Evolutionary conservation across 2,113 vertebrate species (phyloP).

Genomic region (Cyanocitta stelleri): DNA sequence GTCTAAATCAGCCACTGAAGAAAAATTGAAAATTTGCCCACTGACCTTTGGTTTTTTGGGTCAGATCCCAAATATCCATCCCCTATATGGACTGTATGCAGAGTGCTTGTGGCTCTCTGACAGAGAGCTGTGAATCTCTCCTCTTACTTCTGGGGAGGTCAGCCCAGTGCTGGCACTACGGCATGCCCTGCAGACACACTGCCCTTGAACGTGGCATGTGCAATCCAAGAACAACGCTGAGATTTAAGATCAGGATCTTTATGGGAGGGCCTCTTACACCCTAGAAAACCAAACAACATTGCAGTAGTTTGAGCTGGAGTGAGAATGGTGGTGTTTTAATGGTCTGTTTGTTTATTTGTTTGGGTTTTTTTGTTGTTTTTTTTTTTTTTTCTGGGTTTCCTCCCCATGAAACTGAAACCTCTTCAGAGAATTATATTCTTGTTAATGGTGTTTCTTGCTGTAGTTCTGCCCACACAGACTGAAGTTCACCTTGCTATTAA

Average conservation of each 20-base stretch:
- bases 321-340: neutral
- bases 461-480: neutral
- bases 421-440: neutral
- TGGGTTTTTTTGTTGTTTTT: neutral
- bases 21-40: neutral
- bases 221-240: neutral
- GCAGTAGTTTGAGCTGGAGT: neutral
- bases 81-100: neutral
- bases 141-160: neutral
- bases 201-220: neutral
- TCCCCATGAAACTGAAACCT: neutral
- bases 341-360: neutral
- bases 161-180: neutral
- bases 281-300: neutral
- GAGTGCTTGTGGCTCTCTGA: neutral
- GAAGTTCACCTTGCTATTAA: neutral
- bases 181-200: neutral
- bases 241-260: neutral
- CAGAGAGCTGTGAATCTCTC: neutral
- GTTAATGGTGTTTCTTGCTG: neutral
- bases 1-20: neutral
- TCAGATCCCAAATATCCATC: neutral
- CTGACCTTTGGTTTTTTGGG: neutral
- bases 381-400: neutral
- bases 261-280: neutral